phyloP scores from a whole-genome alignment of 2,888 invertebrate species.

The Tiphia femorata region DNA sequence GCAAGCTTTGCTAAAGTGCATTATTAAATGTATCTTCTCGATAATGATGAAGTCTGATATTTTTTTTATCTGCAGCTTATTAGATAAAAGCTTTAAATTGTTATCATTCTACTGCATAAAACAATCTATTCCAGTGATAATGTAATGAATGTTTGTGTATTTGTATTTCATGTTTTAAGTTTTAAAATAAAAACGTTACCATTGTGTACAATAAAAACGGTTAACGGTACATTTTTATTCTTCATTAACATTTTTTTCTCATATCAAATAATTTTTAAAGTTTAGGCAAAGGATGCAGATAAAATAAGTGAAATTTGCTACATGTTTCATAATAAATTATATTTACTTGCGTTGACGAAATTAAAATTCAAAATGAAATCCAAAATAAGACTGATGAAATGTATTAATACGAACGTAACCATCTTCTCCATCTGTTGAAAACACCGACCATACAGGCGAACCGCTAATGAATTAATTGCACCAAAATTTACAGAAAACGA shows the following conservation, averaged over 20 bases:
- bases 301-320: no score
- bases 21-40: slow-evolving; percentile 85
- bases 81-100: background rate
- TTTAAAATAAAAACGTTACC: background rate
- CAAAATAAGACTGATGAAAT: slow-evolving; percentile 97
- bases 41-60: slow-evolving; percentile 83
- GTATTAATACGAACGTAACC: slow-evolving; percentile 96
- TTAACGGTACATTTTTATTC: slow-evolving; percentile 6
- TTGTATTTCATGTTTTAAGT: no score
- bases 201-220: background rate
- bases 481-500: no score
- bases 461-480: slow-evolving; percentile 97
- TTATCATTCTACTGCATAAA: background rate
- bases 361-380: slow-evolving; percentile 92
- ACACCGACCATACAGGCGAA: slow-evolving; percentile 97
- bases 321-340: background rate
- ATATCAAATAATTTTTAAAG: background rate
- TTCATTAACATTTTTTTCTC: background rate
- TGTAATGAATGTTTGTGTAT: no score
- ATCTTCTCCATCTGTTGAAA: slow-evolving; percentile 98
- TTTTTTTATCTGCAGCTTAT: background rate
- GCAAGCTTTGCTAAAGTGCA: slow-evolving; percentile 79
- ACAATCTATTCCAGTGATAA: no score
- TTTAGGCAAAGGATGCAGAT: no score
- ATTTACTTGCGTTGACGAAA: slow-evolving; percentile 1